Conservation (phyloP, 2,888 invertebrate species). For the Dysmachus trigonus region DNA sequence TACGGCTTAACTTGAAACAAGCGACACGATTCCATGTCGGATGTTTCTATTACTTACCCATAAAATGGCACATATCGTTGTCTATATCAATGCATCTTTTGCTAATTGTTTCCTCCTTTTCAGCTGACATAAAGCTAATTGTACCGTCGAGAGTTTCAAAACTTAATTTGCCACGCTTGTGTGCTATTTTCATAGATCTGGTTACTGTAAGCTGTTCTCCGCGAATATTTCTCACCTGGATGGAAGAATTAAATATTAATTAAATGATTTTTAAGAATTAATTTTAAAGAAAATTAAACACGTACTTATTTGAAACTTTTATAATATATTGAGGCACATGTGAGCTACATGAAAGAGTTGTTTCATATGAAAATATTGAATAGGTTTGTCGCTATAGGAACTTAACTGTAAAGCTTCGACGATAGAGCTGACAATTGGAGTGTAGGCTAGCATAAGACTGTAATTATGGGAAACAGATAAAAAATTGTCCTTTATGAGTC, state of each 20-base stretch:
- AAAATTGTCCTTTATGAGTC: too few relatives aligned
- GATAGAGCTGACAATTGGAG: too few relatives aligned
- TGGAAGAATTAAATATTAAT: neutral
- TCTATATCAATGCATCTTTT: slow-evolving; percentile 79
- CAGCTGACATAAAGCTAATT: slow-evolving; percentile 67
- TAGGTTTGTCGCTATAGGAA: too few relatives aligned
- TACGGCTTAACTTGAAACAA: too few relatives aligned
- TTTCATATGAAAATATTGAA: too few relatives aligned
- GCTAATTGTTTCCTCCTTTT: slow-evolving; percentile 69
- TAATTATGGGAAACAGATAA: too few relatives aligned
- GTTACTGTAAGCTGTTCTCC: slow-evolving; percentile 73
- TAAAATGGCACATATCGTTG: slow-evolving; percentile 74
- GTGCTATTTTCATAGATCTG: slow-evolving; percentile 74
- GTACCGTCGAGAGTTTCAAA: slow-evolving; percentile 76
- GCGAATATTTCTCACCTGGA: slow-evolving; percentile 66
- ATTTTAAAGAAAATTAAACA: too few relatives aligned
- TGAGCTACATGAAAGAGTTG: too few relatives aligned
- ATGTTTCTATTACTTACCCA: slow-evolving; percentile 57
- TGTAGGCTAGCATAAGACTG: too few relatives aligned
- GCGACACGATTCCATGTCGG: neutral
- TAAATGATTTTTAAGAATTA: neutral
- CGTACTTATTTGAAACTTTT: too few relatives aligned
- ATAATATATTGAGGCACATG: too few relatives aligned
- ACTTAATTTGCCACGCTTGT: slow-evolving; percentile 67
- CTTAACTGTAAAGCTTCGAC: too few relatives aligned